Evolutionary conservation across 2,113 vertebrate genomes (phyloP).

Genomic region (Naja naja): DNA sequence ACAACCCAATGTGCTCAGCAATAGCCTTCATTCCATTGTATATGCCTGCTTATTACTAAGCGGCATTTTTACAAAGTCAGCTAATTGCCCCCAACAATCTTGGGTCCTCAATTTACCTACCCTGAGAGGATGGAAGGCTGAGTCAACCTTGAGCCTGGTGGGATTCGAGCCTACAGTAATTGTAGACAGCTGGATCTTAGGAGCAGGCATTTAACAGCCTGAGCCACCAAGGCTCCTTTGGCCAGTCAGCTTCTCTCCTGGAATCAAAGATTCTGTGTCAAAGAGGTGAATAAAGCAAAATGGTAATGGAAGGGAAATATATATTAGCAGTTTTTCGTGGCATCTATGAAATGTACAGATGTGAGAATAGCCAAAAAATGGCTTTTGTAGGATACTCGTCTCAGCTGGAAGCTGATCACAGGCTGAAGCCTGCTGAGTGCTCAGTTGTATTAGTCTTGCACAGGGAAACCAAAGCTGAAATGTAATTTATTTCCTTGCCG

Average conservation of each 20-base stretch:
- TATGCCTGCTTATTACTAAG: too few species aligned
- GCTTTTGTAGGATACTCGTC: constrained; percentile 2
- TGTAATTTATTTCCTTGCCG: background rate
- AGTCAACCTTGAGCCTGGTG: too few species aligned
- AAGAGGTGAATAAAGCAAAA: constrained; percentile 16
- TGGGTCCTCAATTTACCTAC: too few species aligned
- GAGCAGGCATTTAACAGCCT: too few species aligned
- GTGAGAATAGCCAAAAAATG: background rate
- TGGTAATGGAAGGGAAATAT: constrained; percentile 14
- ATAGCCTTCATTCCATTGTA: too few species aligned
- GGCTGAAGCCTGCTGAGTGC: background rate
- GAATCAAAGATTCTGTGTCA: constrained; percentile 15
- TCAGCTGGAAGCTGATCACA: background rate
- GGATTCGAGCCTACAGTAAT: too few species aligned
- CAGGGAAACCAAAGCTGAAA: background rate
- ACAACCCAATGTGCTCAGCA: too few species aligned
- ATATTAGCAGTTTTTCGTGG: constrained; percentile 13
- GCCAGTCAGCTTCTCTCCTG: constrained; percentile 26
- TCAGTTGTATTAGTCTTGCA: background rate
- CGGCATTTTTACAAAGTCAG: too few species aligned
- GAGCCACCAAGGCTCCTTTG: too few species aligned
- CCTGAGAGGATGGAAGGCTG: too few species aligned
- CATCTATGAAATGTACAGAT: constrained; percentile 2
- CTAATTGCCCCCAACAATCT: too few species aligned
- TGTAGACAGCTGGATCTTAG: too few species aligned